These are phyloP conservation scores for Siniperca chuatsi DNA, from an alignment of 2,113 vertebrate species.

Conservation along the genomic window DNA sequence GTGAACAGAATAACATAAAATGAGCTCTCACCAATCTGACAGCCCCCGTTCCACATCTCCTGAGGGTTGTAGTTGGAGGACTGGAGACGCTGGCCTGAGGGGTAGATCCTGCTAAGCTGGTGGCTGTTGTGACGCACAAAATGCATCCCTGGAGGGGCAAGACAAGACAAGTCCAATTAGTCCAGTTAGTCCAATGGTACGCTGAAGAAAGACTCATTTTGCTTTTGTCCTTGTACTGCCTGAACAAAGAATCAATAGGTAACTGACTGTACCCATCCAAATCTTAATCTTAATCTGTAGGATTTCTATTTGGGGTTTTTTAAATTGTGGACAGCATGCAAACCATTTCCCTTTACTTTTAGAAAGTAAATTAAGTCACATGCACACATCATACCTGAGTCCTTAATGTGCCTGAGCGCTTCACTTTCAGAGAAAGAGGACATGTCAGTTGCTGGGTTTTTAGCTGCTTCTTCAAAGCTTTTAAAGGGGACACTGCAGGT, in stretches of 20 bases:
- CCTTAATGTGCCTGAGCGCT: slow-evolving; percentile 88
- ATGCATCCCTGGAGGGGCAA: slow-evolving; percentile 81
- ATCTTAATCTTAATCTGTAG: neutral
- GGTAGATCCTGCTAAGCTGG: slow-evolving; percentile 93
- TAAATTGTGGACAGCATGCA: no score
- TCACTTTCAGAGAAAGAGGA: slow-evolving; percentile 93
- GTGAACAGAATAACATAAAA: neutral
- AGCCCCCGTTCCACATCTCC: slow-evolving; percentile 97
- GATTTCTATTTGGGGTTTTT: neutral
- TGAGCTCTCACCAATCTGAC: slow-evolving; percentile 90
- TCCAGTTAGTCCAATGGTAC: neutral
- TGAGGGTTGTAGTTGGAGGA: slow-evolving; percentile 97
- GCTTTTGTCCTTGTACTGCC: neutral
- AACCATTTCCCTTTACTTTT: neutral
- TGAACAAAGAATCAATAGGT: neutral
- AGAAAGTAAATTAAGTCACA: neutral
- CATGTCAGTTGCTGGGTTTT: slow-evolving; percentile 80
- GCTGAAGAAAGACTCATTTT: neutral
- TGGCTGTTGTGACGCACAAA: slow-evolving; percentile 88
- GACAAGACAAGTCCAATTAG: neutral
- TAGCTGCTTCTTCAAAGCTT: slow-evolving; percentile 80
- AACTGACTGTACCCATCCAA: neutral
- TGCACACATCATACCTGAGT: slow-evolving; percentile 85
- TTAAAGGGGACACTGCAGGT: slow-evolving; percentile 87
- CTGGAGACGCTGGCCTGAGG: slow-evolving; percentile 90